Percentiles rank a stretch among this genome's conserved stretches.
Conservation (phyloP, 2,113 vertebrate species). For the Lanius ludovicianus region DNA sequence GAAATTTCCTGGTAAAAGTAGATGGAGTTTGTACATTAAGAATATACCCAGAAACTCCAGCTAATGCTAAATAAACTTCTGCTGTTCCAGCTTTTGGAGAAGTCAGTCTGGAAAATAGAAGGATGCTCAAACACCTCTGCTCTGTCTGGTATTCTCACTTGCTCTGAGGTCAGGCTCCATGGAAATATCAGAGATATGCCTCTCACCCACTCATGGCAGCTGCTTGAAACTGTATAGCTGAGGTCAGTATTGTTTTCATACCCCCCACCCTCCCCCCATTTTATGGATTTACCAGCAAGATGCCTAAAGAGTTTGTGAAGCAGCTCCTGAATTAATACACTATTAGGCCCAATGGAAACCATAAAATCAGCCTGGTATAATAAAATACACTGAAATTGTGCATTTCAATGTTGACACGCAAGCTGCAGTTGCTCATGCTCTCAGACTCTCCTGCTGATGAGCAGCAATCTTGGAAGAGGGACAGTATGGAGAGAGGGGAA, state of each 20-base stretch:
- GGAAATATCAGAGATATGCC: background rate
- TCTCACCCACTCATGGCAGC: slow-evolving; percentile 45
- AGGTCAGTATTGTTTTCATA: background rate
- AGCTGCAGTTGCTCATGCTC: background rate
- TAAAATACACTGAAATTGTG: background rate
- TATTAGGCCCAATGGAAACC: background rate
- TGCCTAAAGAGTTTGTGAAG: background rate
- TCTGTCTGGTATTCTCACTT: background rate
- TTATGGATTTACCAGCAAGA: background rate
- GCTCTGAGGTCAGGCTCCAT: background rate
- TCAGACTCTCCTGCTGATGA: background rate
- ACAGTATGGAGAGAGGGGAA: background rate
- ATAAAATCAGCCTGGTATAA: background rate
- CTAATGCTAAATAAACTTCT: background rate
- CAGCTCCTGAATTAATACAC: background rate
- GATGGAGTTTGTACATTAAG: background rate
- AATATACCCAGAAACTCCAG: background rate
- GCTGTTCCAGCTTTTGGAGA: background rate
- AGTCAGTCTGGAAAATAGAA: background rate
- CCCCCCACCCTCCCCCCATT: background rate
- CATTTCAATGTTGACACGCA: background rate
- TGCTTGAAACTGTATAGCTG: slow-evolving; percentile 47
- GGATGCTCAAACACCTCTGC: background rate
- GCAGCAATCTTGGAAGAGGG: background rate
- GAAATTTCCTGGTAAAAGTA: background rate